phyloP scores from a whole-genome alignment of 35 echinoderm and acorn worm genomes.

The Strongylocentrotus purpuratus region DNA sequence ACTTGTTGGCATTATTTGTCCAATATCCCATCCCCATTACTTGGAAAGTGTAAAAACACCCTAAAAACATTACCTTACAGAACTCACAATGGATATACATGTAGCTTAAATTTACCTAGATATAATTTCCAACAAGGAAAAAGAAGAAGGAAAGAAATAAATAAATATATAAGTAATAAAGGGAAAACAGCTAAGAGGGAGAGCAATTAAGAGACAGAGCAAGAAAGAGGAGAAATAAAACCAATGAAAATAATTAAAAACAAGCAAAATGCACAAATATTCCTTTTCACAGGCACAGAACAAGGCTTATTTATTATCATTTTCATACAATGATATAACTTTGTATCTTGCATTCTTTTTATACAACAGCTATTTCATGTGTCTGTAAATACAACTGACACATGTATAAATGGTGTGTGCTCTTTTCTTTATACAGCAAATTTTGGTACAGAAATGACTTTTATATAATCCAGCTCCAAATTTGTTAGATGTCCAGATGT shows the following conservation, averaged over 20 bases:
- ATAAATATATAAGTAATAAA: no score
- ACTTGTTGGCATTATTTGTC: no score
- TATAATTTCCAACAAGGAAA: no score
- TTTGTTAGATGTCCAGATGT: background rate
- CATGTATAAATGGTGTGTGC: background rate
- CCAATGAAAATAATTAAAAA: background rate
- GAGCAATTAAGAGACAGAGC: background rate
- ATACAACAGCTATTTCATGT: slow-evolving; percentile 12
- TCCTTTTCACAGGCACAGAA: slow-evolving; percentile 16
- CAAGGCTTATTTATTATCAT: slow-evolving; percentile 19
- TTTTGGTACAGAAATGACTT: background rate
- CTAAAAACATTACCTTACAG: no score
- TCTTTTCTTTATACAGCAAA: background rate
- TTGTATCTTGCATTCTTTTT: background rate
- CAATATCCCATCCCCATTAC: no score
- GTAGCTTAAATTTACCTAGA: no score
- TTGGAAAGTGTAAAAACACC: no score
- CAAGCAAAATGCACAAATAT: background rate
- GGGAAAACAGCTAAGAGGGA: no score
- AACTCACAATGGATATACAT: no score
- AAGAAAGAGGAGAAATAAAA: no score
- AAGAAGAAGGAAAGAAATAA: no score
- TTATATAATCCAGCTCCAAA: background rate
- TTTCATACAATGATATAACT: slow-evolving; percentile 19
- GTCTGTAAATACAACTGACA: background rate